Conservation (phyloP, 2,113 vertebrate species). For the Eonycteris spelaea region DNA sequence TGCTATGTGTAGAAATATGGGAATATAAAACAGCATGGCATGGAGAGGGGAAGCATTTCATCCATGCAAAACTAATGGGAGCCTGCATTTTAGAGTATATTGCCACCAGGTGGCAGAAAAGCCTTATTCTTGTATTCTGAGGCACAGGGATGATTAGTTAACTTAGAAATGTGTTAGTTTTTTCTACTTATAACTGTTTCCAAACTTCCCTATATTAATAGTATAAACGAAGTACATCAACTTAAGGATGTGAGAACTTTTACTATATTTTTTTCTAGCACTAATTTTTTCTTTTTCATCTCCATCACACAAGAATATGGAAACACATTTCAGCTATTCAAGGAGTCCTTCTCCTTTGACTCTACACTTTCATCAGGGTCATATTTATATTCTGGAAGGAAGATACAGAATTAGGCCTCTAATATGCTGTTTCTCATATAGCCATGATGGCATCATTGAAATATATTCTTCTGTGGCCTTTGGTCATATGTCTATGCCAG, state of each 20-base stretch:
- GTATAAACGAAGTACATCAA: background rate
- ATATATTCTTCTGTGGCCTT: background rate
- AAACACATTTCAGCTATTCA: background rate
- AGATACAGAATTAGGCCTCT: background rate
- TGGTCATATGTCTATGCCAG: background rate
- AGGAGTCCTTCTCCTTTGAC: background rate
- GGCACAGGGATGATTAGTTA: background rate
- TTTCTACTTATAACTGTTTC: background rate
- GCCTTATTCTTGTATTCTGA: background rate
- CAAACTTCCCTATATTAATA: background rate
- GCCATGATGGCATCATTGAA: background rate
- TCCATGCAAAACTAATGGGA: background rate
- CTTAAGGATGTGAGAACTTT: background rate
- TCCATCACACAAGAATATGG: background rate
- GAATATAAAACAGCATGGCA: background rate
- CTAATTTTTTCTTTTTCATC: background rate
- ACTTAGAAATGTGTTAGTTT: background rate
- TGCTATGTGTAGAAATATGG: background rate
- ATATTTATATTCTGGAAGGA: background rate
- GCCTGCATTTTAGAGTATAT: background rate
- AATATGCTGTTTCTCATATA: background rate
- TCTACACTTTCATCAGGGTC: background rate
- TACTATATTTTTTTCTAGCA: background rate
- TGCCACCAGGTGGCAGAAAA: constrained; percentile 37
- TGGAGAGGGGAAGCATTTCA: background rate